A percentile compares a stretch with the other conserved stretches of the same genome.
These are phyloP conservation scores for Darevskia nairensis DNA, from an alignment of 2,797 vertebrate species.

Conservation along the genomic window DNA sequence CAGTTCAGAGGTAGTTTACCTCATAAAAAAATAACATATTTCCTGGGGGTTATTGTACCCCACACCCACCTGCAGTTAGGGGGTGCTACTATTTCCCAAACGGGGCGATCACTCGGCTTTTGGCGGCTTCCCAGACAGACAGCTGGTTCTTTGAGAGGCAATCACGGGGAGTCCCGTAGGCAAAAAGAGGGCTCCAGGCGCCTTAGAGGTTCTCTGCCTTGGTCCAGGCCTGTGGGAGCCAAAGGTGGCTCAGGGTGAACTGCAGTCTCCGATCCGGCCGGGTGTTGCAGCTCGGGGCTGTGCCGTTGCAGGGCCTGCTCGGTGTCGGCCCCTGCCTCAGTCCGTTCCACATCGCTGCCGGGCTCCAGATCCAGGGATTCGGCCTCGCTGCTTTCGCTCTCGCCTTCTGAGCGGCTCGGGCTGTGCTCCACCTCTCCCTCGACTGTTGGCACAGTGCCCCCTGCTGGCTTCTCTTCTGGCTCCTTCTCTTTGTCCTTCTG, in stretches of 20 bases:
- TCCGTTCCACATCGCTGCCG: slow-evolving; percentile 84
- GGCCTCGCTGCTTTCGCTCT: slow-evolving; percentile 91
- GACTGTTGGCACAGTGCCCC: slow-evolving; percentile 38
- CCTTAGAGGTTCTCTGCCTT: background rate
- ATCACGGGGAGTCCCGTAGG: slow-evolving; percentile 35
- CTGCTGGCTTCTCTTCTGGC: slow-evolving; percentile 78
- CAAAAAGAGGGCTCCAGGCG: background rate
- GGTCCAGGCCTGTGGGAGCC: slow-evolving; percentile 4
- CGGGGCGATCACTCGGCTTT: background rate
- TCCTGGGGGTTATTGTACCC: no score
- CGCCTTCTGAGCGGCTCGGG: slow-evolving; percentile 84
- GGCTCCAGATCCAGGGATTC: slow-evolving; percentile 88
- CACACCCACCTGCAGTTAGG: background rate
- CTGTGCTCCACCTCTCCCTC: slow-evolving; percentile 83
- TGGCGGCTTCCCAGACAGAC: background rate
- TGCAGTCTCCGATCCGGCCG: slow-evolving; percentile 20
- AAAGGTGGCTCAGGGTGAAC: slow-evolving; percentile 24
- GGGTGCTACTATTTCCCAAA: background rate
- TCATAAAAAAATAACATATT: no score
- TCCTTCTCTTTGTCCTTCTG: slow-evolving; percentile 97
- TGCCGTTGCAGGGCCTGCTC: slow-evolving; percentile 82
- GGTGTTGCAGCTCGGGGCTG: slow-evolving; percentile 44
- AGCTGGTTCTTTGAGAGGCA: background rate
- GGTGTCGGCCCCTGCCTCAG: slow-evolving; percentile 80
- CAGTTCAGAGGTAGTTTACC: no score